Evolutionary conservation across 2,888 invertebrate genomes (phyloP).

Genomic region (Oscheius sp.): DNA sequence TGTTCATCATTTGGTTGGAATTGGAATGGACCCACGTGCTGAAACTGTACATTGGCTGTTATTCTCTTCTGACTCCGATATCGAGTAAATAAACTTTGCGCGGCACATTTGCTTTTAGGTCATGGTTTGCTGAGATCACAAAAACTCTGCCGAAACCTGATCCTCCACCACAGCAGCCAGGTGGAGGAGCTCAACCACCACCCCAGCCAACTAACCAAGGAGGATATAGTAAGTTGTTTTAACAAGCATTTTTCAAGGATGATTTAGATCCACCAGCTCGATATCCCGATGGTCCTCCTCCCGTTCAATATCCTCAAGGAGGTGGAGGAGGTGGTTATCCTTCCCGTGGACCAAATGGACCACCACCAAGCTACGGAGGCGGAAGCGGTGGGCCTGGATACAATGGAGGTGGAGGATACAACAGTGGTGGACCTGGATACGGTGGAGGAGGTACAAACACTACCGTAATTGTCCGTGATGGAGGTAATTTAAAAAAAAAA

Average conservation of each 20-base stretch:
- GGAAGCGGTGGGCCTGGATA: not conserved
- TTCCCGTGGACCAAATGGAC: slow-evolving; percentile 20
- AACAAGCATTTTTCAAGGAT: not conserved
- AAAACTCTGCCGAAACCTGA: slow-evolving; percentile 64
- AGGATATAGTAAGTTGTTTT: slow-evolving; percentile 44
- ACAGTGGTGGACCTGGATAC: slow-evolving; percentile 38
- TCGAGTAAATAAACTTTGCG: slow-evolving; percentile 59
- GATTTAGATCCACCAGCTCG: slow-evolving; percentile 63
- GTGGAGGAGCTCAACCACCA: not conserved
- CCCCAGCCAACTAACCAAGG: slow-evolving; percentile 31
- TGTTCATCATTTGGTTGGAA: slow-evolving; percentile 67
- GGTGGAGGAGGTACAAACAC: slow-evolving; percentile 45
- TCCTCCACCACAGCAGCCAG: slow-evolving; percentile 34
- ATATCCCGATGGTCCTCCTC: slow-evolving; percentile 62
- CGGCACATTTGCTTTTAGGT: too few species aligned
- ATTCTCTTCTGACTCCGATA: slow-evolving; percentile 62
- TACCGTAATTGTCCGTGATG: slow-evolving; percentile 45
- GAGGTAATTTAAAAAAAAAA: too few species aligned
- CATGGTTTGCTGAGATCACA: slow-evolving; percentile 66
- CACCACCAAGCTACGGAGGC: slow-evolving; percentile 31
- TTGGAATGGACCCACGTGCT: slow-evolving; percentile 66
- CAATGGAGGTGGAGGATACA: slow-evolving; percentile 20
- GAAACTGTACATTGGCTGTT: slow-evolving; percentile 68
- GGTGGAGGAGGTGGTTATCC: slow-evolving; percentile 25
- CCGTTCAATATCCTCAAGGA: slow-evolving; percentile 34